Evolutionary conservation across 2,888 invertebrate genomes (phyloP).

Genomic region (Cyaniris semiargus): DNA sequence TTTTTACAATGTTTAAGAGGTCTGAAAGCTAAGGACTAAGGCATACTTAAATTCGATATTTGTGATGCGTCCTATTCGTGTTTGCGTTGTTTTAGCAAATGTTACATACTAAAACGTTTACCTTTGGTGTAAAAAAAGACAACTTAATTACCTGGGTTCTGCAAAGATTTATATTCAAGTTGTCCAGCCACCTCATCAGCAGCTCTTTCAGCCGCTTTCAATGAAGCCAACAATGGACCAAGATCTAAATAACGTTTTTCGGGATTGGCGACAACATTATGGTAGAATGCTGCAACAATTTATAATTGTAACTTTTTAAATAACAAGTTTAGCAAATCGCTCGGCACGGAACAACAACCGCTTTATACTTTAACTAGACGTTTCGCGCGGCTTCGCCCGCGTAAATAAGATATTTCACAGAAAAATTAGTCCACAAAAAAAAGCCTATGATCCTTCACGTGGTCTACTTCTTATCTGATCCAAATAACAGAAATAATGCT

Average conservation of each 20-base stretch:
- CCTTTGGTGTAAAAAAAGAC: background rate
- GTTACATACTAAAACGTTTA: no score
- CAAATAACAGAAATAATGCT: no score
- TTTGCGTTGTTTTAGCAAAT: no score
- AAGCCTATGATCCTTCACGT: no score
- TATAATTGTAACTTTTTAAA: background rate
- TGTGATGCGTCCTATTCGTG: no score
- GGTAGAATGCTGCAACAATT: background rate
- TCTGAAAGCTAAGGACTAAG: background rate
- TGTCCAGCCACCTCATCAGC: background rate
- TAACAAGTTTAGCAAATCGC: background rate
- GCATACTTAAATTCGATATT: no score
- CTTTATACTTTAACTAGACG: no score
- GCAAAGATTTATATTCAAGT: background rate
- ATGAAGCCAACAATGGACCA: background rate
- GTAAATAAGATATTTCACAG: no score
- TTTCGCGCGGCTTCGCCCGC: no score
- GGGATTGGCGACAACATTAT: background rate
- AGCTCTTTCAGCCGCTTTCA: background rate
- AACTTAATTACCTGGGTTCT: background rate
- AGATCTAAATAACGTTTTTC: background rate
- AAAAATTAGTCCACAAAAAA: no score
- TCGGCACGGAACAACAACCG: background rate
- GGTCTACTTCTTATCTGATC: no score
- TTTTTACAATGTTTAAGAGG: background rate